Base-by-base conservation (phyloP, 2,888 invertebrate species). In the Tubulanus polymorphus region DNA sequence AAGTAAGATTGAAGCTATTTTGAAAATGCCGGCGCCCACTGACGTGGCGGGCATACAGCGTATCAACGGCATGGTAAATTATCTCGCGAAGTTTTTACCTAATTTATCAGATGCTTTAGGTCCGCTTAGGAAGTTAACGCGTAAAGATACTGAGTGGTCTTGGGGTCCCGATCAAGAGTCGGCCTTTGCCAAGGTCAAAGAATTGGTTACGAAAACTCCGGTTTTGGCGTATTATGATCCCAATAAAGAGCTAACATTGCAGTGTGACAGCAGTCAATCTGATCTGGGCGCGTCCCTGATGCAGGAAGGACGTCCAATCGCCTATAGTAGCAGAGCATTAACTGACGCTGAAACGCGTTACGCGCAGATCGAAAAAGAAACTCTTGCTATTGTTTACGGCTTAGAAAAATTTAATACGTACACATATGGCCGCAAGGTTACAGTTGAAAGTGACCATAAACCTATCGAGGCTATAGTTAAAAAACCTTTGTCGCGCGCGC, bases 301-400 rank as follows among this genome's bases (percentile, higher is more conserved):
- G 2, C 62, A 64, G 41, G 50, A 63, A 15, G 56, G 58, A 29
- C 48, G 52, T 51, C 58, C 61, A 1, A 46, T 64, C 2, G 62
- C 59, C 2, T 64, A 47, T 53, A 53, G 56, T 3, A 56, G 54
- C 37, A 45, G 62, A 48, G 49, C 59, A 18, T 56, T 55, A 3
- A 58, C 57, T n/a, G 48, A 59, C n/a, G 37, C 59, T 1, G 61
- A 64, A 47, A 55, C 6, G 12, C n/a, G 48, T 29, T 63, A 60
- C 45, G 63, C 62, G 5, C 61, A 63, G 51, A 66, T 63, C 3
- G 58, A 62, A 35, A 63, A 63, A 41, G 63, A 65, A 49, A 55
- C 62, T 53, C 51, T 63, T 0, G 60, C 61, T 10, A 51, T 59
- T 15, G 23, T 56, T 1, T 62, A 53, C 48, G 57, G 53, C 23